These are phyloP conservation scores for Conops quadrifasciatus DNA, from an alignment of 2,888 invertebrate species.

Conservation along the genomic window DNA sequence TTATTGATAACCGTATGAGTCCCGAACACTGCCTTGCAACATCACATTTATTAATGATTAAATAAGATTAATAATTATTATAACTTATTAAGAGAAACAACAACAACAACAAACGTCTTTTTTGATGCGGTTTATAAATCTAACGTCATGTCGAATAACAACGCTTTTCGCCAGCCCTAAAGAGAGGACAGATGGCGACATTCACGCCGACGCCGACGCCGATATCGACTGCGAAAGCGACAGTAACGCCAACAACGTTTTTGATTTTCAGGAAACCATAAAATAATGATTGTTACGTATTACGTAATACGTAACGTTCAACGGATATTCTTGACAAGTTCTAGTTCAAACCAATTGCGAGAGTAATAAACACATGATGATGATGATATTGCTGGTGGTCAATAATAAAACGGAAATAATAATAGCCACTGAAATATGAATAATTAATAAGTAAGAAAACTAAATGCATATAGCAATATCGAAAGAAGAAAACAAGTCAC, in stretches of 20 bases:
- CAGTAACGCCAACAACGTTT: slow-evolving; percentile 2
- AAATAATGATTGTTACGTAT: not conserved
- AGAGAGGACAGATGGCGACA: not conserved
- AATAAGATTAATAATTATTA: not conserved
- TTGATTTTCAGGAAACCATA: not conserved
- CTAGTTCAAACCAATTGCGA: too few relatives aligned
- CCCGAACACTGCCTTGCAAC: slow-evolving; percentile 34
- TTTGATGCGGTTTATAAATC: not conserved
- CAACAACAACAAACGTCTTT: not conserved
- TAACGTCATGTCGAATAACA: not conserved
- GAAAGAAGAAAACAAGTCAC: not conserved
- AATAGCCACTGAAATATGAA: too few relatives aligned
- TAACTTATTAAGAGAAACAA: too few relatives aligned
- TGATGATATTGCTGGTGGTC: too few relatives aligned
- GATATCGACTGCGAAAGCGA: not conserved
- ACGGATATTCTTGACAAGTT: too few relatives aligned
- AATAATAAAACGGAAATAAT: not conserved
- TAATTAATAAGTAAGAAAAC: too few relatives aligned
- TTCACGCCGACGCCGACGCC: not conserved
- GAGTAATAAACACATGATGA: too few relatives aligned
- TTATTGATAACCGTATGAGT: slow-evolving; percentile 18
- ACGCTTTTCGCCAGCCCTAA: not conserved
- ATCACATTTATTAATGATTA: slow-evolving; percentile 22
- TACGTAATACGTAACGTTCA: too few relatives aligned
- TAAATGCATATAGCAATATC: too few relatives aligned